phyloP scores from a whole-genome alignment of 2,888 invertebrate species.

The Dorcus parallelipipedus region DNA sequence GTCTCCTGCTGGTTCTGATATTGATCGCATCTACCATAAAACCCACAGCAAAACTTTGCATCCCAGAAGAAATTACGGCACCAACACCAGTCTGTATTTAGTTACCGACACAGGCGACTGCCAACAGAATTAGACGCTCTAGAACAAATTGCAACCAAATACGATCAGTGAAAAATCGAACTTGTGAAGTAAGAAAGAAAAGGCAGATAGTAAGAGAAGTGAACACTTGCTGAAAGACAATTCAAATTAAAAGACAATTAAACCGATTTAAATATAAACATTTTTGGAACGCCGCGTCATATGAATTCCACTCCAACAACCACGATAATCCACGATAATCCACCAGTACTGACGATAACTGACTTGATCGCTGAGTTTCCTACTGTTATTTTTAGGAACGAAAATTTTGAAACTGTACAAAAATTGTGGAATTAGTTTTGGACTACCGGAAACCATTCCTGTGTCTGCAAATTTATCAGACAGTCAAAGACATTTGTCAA shows the following conservation, averaged over 20 bases:
- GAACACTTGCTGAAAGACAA: background rate
- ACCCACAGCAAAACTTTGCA: constrained; percentile 15
- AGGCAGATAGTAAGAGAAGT: constrained; percentile 10
- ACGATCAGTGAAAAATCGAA: constrained; percentile 38
- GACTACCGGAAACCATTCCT: constrained; percentile 23
- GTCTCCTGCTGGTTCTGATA: constrained; percentile 22
- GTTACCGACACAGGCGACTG: constrained; percentile 37
- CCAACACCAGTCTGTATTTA: constrained; percentile 37
- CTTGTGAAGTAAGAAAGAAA: constrained; percentile 23
- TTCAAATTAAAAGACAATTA: constrained; percentile 2
- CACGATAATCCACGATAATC: background rate
- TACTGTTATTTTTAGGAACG: constrained; percentile 50
- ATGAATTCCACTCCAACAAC: background rate
- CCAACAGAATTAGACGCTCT: constrained; percentile 36
- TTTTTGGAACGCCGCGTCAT: too few species aligned
- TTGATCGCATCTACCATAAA: constrained; percentile 23
- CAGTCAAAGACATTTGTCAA: background rate
- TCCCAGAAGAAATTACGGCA: constrained; percentile 20
- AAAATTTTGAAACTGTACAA: constrained; percentile 56
- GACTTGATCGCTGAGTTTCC: constrained; percentile 45
- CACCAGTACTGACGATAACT: constrained; percentile 9
- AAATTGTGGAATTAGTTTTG: constrained; percentile 52
- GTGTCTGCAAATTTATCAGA: background rate
- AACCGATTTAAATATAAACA: constrained; percentile 19
- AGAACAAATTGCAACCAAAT: constrained; percentile 34